Evolutionary conservation across 2,888 invertebrate genomes (phyloP).

Genomic region (Hemicrepidius hirtus): DNA sequence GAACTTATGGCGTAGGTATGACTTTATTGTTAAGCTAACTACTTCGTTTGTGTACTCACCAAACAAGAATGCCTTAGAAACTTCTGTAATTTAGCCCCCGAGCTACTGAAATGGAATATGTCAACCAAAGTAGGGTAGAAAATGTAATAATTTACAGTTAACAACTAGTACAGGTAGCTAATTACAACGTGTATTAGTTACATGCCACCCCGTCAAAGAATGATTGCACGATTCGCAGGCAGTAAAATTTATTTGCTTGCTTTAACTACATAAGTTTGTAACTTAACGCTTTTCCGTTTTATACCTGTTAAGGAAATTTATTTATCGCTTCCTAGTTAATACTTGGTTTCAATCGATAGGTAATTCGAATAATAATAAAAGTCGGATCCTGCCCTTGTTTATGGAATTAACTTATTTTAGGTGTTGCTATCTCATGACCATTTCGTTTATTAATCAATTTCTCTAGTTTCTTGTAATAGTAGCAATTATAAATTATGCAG

Average conservation of each 20-base stretch:
- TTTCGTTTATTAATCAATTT: too few species aligned
- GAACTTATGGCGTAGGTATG: too few species aligned
- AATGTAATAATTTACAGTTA: slow-evolving; percentile 14
- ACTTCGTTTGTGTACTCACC: too few species aligned
- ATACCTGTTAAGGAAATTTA: not conserved
- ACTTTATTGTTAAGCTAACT: too few species aligned
- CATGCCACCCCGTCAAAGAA: not conserved
- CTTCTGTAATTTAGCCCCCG: not conserved
- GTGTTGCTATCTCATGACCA: too few species aligned
- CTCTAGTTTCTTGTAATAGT: not conserved
- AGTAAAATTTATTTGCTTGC: slow-evolving; percentile 1
- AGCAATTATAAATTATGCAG: slow-evolving; percentile 15
- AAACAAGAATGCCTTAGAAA: not conserved
- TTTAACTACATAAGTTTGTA: not conserved
- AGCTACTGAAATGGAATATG: not conserved
- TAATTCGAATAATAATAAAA: too few species aligned
- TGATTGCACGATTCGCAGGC: not conserved
- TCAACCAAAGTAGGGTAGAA: slow-evolving; percentile 3
- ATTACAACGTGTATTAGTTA: slow-evolving; percentile 8
- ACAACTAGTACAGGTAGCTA: slow-evolving; percentile 14
- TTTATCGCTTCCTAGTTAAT: too few species aligned
- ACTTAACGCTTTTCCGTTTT: not conserved
- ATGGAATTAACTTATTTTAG: too few species aligned
- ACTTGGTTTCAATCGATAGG: too few species aligned
- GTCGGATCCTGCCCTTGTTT: too few species aligned